Base-by-base conservation (phyloP, 2,797 vertebrate genomes). In the Scolopax bukidnonensis region DNA sequence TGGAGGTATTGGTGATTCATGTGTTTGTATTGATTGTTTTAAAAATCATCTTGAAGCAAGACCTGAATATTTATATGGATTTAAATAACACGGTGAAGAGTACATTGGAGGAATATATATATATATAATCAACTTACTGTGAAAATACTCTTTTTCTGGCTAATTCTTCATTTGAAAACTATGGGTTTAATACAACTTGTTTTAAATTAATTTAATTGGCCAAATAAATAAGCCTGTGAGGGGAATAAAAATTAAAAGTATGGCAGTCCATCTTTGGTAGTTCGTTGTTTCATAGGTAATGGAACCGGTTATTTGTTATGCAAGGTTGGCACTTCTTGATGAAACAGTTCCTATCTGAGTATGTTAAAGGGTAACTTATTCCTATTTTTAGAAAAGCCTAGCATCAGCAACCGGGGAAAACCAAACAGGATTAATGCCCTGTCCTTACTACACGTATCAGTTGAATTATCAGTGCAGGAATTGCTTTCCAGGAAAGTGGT, bases 1-100 rank as follows among this genome's bases (percentile, higher is more conserved):
- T 84, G 86, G 97, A 98, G 96, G 96, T 97, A 97, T 60, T 23
- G n/a, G 87, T 63, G 59, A 74, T 90, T 89, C 12, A 4, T 60
- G 20, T 67, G 32, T 94, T 90, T 94, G 25, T 38, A 33, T 54
- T 4, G 11, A 33, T 80, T 54, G 16, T 59, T 93, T 90, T 33
- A 53, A 89, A 82, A 63, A 59, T 12, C 3, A 8, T 80, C 41
- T 61, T 73, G 36, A 81, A 90, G 11, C 47, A 40, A 69, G 4
- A 24, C 50, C 47, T 53, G 43, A 67, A 30, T 93, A 56, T 59
- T 79, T 82, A 16, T 56, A 24, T 51, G 40, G 36, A 17, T 74
- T 90, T 90, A 82, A 89, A 68, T 71, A 84, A 84, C 32, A 33
- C 16, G 48, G 17, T 69, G 54, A 90, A 84, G 32, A 65, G 50